Conservation (phyloP, 2,113 vertebrate genomes). For the Sylvia atricapilla region DNA sequence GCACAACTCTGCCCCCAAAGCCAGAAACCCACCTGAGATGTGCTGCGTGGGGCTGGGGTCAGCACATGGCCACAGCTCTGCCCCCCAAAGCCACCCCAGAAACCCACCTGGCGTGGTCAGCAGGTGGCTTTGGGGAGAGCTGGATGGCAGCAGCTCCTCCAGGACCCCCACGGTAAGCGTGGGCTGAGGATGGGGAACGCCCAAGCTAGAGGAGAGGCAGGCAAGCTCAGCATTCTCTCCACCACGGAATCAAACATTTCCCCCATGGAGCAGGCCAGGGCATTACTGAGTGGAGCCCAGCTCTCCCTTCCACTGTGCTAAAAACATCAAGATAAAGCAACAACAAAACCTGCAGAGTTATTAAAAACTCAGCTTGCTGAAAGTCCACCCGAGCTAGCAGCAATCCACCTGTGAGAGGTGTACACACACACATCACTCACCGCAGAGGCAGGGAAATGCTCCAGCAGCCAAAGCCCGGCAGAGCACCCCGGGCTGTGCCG, state of each 20-base stretch:
- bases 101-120: neutral
- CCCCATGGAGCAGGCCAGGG: neutral
- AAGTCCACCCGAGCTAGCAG: neutral
- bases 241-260: fast-evolving
- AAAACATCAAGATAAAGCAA: neutral
- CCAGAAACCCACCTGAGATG: fast-evolving
- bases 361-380: neutral
- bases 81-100: neutral
- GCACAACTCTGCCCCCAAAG: neutral
- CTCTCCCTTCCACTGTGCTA: neutral
- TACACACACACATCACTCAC: no score
- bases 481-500: neutral
- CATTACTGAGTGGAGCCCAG: neutral
- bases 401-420: neutral
- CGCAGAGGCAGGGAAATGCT: neutral
- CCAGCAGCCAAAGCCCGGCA: neutral
- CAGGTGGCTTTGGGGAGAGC: fast-evolving
- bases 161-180: fast-evolving
- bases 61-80: neutral
- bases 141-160: neutral
- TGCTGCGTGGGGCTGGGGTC: fast-evolving
- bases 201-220: neutral
- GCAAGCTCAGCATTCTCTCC: neutral
- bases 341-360: neutral
- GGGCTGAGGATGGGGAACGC: no score